Evolutionary conservation across 2,797 vertebrate genomes (phyloP), one percentile per base, ranked within the genome.

Genomic region (Octomys mimax): DNA sequence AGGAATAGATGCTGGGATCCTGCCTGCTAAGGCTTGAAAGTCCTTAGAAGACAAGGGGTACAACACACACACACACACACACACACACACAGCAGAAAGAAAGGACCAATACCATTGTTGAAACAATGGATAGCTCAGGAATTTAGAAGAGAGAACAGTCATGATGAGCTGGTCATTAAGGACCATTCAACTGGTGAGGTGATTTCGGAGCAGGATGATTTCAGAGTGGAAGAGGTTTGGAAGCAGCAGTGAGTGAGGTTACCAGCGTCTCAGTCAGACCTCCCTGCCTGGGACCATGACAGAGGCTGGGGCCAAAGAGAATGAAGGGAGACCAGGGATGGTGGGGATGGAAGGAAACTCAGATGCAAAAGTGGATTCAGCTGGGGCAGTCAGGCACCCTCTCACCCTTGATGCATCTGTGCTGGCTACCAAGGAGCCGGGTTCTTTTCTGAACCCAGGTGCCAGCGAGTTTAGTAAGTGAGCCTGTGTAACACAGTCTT

Each of bases 141-240:
- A 22, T 64, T 83, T 61, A 66, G 79, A 86, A 3, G 42, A 82
- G 42, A 11, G 36, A 86, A 9, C 13, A 66, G 21, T 91, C 21
- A 49, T 57, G 10, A 31, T 2, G 24, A n/a, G 73, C n/a, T 78
- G 64, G 88, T 24, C 2, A 11, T 3, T 59, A 39, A 39, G 61
- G 36, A 66, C 7, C 24, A 10, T 61, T 46, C 86, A 12, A 42
- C 28, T 71, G 36, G 68, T 87, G 13, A 75, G 46, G 8, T 59
- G 31, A 78, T 78, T 93, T 92, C 79, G 66, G 62, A 89, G 33
- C n/a, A 80, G 36, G 36, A 77, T 92, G 19, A 10, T 92, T 68
- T 75, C 46, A 59, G 18, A 52, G 31, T 77, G 21, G 49, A 81
- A 64, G 28, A 26, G 19, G 83, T 90, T 61, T 87, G 39, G 77